Percentiles rank a stretch among this genome's conserved stretches.
Evolutionary conservation across 2,888 invertebrate species (phyloP).

Genomic region (Operophtera brumata): DNA sequence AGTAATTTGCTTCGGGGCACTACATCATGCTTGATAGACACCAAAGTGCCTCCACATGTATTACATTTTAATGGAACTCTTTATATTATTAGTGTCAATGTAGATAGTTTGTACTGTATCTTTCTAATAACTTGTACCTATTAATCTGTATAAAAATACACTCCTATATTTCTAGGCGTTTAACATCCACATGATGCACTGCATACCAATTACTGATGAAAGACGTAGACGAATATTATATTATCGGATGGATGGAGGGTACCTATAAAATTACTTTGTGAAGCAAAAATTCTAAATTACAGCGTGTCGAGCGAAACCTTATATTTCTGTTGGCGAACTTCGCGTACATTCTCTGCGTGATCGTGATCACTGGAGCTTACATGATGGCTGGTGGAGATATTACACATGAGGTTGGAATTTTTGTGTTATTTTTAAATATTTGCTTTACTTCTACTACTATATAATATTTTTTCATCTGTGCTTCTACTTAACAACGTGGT

Average conservation of each 20-base stretch:
- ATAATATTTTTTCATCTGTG: too few species aligned
- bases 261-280: not conserved
- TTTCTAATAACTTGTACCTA: too few species aligned
- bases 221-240: not conserved
- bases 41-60: too few species aligned
- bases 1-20: too few species aligned
- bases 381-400: slow-evolving; percentile 59
- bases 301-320: slow-evolving; percentile 45
- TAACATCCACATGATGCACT: not conserved
- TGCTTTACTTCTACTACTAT: too few species aligned
- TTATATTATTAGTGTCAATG: too few species aligned
- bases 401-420: slow-evolving; percentile 49
- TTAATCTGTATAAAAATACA: too few species aligned
- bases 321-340: slow-evolving; percentile 45
- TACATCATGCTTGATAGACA: too few species aligned
- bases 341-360: slow-evolving; percentile 40
- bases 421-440: not conserved
- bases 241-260: not conserved
- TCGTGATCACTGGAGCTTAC: slow-evolving; percentile 51
- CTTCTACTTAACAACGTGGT: too few species aligned
- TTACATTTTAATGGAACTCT: too few species aligned
- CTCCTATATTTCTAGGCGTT: not conserved
- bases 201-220: not conserved
- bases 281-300: slow-evolving; percentile 28
- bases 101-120: too few species aligned